Base-by-base conservation (phyloP, 2,888 invertebrate species). In the Mesorhabditis spiculigera region DNA sequence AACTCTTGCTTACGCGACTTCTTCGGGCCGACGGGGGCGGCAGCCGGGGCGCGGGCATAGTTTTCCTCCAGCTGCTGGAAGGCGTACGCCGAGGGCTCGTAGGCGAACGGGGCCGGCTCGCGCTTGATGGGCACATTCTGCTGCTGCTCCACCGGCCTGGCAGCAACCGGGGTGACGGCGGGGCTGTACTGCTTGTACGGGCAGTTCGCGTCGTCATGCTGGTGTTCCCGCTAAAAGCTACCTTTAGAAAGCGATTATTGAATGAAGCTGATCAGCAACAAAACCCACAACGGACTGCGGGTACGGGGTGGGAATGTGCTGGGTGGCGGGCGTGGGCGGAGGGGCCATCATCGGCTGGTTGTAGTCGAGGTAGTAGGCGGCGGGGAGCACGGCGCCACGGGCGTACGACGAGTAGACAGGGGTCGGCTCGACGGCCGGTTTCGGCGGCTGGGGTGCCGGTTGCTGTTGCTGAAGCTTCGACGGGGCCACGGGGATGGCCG, bases 401-500 rank as follows among this genome's bases (percentile, higher is more conserved):
- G 58, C 58, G n/a, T 50, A 50, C 58, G 58, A 50, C 8, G 58
- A 50, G 58, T 50, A 50, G 58, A 50, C n/a, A 10, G 58, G 58
- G 28, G 28, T 28, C 28, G 28, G 28, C 28, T 28, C 28, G 28
- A 28, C 28, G 3, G 28, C 28, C 28, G 28, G 28, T 3, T 28
- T 28, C 28, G 28, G 28, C 28, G 28, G 28, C 28, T 28, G 28
- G 28, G 28, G 28, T 28, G 28, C 28, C 28, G 28, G 28, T 28
- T 28, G 28, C 28, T 28, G 28, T 28, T 28, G 28, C 28, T 28
- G 28, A 28, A 28, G 28, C 28, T 28, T 28, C 28, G 28, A 28
- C 28, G 28, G 28, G 28, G 28, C 28, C 28, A 28, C 28, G 28
- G 28, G 28, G 28, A 28, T 28, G 28, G 28, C 28, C 1, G 28